A percentile compares a stretch with the other conserved stretches of the same genome.
Evolutionary conservation across 2,113 vertebrate genomes (phyloP).

Genomic region (Onychostoma macrolepis): DNA sequence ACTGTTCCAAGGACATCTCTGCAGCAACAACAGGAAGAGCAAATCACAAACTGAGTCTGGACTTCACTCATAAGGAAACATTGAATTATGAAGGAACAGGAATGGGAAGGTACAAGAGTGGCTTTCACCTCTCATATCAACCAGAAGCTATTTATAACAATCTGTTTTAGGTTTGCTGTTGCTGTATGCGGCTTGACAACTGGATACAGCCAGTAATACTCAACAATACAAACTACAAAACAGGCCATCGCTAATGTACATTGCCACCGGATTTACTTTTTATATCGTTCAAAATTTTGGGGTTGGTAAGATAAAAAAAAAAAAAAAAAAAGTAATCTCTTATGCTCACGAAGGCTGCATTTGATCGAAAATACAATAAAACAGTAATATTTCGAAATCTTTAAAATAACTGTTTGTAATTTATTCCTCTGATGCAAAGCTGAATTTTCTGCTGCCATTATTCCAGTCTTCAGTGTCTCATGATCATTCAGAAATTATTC

Average conservation of each 20-base stretch:
- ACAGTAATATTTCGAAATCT: background rate
- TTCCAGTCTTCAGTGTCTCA: background rate
- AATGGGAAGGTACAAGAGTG: constrained; percentile 35
- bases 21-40: constrained; percentile 54
- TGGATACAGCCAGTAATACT: constrained; percentile 10
- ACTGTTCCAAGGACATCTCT: constrained; percentile 77
- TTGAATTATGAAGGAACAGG: constrained; percentile 51
- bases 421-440: background rate
- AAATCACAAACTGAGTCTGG: constrained; percentile 47
- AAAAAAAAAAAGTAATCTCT: background rate
- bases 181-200: background rate
- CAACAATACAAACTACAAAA: background rate
- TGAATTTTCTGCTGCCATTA: background rate
- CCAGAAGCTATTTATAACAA: constrained; percentile 45
- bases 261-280: background rate
- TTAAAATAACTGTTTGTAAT: background rate
- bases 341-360: background rate
- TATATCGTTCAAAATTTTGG: background rate
- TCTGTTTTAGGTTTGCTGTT: constrained; percentile 21
- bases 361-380: background rate
- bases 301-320: background rate
- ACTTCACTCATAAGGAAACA: constrained; percentile 47
- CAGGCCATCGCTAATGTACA: background rate
- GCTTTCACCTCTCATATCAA: constrained; percentile 47
- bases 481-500: background rate